A percentile compares a stretch with the other conserved stretches of the same genome.
Evolutionary conservation across 2,797 vertebrate species (phyloP).

Genomic region (Pteropus rufus): DNA sequence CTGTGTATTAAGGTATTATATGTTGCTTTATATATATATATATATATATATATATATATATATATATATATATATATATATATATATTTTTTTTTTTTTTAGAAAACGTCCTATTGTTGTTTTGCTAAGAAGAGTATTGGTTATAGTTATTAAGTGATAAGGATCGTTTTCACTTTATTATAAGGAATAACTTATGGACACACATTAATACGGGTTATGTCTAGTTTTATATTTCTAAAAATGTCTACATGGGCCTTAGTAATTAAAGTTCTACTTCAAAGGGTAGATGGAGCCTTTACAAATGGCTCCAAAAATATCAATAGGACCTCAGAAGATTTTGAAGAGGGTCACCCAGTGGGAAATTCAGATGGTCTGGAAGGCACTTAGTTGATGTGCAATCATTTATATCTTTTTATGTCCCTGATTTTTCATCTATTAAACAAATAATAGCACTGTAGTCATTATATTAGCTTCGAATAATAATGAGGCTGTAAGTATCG

Average conservation of each 20-base stretch:
- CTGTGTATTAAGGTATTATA: neutral
- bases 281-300: neutral
- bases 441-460: neutral
- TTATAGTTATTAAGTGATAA: neutral
- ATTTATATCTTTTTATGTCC: neutral
- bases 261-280: neutral
- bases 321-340: neutral
- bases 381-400: accelerated
- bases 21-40: neutral
- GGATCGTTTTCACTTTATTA: neutral
- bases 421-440: neutral
- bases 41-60: too few relatives aligned
- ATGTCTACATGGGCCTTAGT: neutral
- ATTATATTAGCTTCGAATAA: neutral
- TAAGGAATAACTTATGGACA: neutral
- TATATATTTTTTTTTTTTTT: neutral
- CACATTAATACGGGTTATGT: neutral
- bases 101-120: neutral
- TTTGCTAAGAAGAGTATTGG: neutral
- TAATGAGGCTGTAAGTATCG: neutral
- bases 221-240: neutral
- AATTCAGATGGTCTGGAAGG: neutral
- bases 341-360: neutral
- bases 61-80: neutral
- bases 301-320: neutral